Percentiles rank a stretch among this genome's conserved stretches.
These are phyloP conservation scores for Caenorhabditis afra DNA, from an alignment of 2,888 invertebrate genomes.

Conservation along the genomic window DNA sequence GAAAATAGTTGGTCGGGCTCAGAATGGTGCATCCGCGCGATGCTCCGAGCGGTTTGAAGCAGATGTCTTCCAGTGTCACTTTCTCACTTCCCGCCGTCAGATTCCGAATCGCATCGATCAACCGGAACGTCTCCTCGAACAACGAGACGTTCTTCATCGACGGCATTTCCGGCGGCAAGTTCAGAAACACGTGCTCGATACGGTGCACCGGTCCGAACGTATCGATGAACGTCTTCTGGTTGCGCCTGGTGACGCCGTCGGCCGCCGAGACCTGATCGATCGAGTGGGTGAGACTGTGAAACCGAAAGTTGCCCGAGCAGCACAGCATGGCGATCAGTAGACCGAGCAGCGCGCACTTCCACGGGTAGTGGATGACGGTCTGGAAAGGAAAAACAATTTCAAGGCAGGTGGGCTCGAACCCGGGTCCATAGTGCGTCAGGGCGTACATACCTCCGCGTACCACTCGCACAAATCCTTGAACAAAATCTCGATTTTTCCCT, in stretches of 20 bases:
- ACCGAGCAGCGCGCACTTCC: constrained; percentile 26
- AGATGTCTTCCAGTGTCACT: constrained; percentile 29
- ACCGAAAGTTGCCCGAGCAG: constrained; percentile 32
- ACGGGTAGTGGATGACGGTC: constrained; percentile 31
- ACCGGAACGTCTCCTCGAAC: constrained; percentile 25
- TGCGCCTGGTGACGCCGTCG: constrained; percentile 23
- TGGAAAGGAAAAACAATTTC: neutral
- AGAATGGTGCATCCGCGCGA: constrained; percentile 35
- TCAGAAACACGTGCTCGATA: constrained; percentile 38
- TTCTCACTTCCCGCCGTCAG: neutral
- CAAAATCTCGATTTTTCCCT: constrained; percentile 26
- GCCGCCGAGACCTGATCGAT: constrained; percentile 40
- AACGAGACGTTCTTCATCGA: constrained; percentile 8
- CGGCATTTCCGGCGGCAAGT: neutral
- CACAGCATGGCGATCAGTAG: constrained; percentile 9
- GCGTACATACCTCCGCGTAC: constrained; percentile 34
- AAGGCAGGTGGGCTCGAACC: neutral
- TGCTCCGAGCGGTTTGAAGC: constrained; percentile 39
- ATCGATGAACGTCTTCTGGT: constrained; percentile 26
- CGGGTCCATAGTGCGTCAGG: too few relatives aligned
- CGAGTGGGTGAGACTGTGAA: constrained; percentile 36
- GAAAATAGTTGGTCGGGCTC: constrained; percentile 50
- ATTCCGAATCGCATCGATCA: constrained; percentile 19
- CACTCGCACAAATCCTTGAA: constrained; percentile 31
- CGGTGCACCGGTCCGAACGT: constrained; percentile 40